Evolutionary conservation across 2,888 invertebrate genomes (phyloP), one percentile per base, ranked within the genome.

Genomic region (Melieria picta): DNA sequence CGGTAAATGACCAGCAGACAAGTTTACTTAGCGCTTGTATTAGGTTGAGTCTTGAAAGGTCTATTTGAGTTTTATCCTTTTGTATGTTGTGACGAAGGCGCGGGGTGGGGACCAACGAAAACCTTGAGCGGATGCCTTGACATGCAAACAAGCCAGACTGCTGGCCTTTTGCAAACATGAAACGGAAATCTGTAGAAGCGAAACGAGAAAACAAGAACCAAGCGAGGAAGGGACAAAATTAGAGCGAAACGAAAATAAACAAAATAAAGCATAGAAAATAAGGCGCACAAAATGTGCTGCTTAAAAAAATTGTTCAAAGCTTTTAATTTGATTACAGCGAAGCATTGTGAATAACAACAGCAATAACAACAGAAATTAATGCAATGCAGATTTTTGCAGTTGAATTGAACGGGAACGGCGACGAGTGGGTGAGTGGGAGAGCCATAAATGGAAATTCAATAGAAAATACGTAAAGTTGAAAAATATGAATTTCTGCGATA

Each of bases 221-320:
- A n/a, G 16, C 7, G 43, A 58, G 16, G 6, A 71, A 75, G 71
- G 72, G 62, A 30, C 30, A 30, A 30, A 30, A 30, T 30, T 30
- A 30, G 30, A 30, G 30, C 1, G 30, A 30, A 30, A 30, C 30
- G 30, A 30, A 30, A 3, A 30, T 30, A 30, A 30, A 30, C 30
- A 30, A 3, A 30, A 30, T 30, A 30, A 30, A 30, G 30, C 30
- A 30, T 30, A 30, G 30, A 30, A 30, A 30, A 30, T 30, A 30
- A 30, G 30, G 30, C 30, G 30, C 30, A 30, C 65, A 62, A 78
- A 77, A 75, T 77, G 75, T 66, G 78, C 80, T 72, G 77, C 78
- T 64, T 42, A 61, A 16, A 47, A 48, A 62, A 63, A 13, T 48
- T n/a, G 47, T 46, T 58, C 43, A 58, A 58, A 16, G 58, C 58